Evolutionary conservation across 2,888 invertebrate species (phyloP), one percentile per base, ranked within the genome.

Genomic region (Coleophora deauratella): DNA sequence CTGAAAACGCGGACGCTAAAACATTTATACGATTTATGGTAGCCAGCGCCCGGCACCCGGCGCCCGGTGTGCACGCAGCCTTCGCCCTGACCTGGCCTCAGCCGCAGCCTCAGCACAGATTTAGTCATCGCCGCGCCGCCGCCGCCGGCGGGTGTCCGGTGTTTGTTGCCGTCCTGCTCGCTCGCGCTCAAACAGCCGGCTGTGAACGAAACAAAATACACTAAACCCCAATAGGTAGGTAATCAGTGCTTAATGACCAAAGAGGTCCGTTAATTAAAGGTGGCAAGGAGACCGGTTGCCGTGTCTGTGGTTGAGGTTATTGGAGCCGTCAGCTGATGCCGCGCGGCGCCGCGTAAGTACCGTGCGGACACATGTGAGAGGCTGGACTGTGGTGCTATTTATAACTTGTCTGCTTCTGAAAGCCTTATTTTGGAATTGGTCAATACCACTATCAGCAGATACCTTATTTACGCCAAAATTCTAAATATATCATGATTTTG

Each of bases 91-190:
- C 85, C 85, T 75, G 77, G 67, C 70, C 63, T 65, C 66, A 69
- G 72, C 70, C 33, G 30, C 21, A 21, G 21, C 21, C 6, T 61
- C 57, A 62, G 74, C 82, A 77, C 76, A 82, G 85, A 84, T 84
- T 85, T 80, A 85, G 84, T 85, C 73, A 74, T 76, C 67, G 69
- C 70, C 75, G 80, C 75, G 76, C 69, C 72, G 69, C 72, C 72
- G 58, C 57, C 66, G 73, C 62, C 56, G 66, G 69, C 76, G 77
- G 75, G 55, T 64, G 78, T 71, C 55, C 55, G 41, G 42, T 40
- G 40, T 38, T 31, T 52, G 27, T 11, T 52, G 54, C 49, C 46
- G 50, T 52, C 54, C 69, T 62, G 55, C 55, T 67, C 70, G 54
- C 54, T 46, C 66, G 53, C 62, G 59, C 62, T 57, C 44, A 57